These are phyloP conservation scores for Yponomeuta malinellus DNA, from an alignment of 2,888 invertebrate species.

Conservation along the genomic window DNA sequence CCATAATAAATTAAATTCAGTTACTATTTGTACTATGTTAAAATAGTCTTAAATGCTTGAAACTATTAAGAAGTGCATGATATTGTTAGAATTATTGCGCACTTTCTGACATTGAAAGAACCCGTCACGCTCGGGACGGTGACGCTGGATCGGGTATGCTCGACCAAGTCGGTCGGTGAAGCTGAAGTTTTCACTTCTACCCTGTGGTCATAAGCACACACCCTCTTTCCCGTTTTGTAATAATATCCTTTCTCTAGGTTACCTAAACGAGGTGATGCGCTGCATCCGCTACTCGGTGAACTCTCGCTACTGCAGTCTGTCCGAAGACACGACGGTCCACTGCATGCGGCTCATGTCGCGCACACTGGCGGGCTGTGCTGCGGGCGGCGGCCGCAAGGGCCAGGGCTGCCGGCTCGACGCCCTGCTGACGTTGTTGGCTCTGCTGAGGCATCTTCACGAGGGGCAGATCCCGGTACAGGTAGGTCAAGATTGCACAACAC, in stretches of 20 bases:
- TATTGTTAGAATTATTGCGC: too few species aligned
- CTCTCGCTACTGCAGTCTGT: conserved; percentile 47
- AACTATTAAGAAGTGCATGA: too few species aligned
- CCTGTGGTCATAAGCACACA: too few species aligned
- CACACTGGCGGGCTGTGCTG: conserved; percentile 43
- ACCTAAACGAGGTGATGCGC: conserved; percentile 58
- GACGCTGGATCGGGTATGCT: too few species aligned
- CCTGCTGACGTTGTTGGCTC: conserved; percentile 43
- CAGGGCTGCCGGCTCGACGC: conserved; percentile 56
- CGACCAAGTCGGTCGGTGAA: too few species aligned
- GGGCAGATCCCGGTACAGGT: conserved; percentile 56
- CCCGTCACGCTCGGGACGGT: too few species aligned
- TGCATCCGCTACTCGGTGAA: conserved; percentile 52
- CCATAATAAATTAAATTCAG: too few species aligned
- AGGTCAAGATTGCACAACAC: conserved; percentile 14
- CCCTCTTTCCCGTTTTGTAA: too few species aligned
- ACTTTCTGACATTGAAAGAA: too few species aligned
- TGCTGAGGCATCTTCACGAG: conserved; percentile 41
- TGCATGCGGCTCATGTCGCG: conserved; percentile 38
- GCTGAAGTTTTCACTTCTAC: too few species aligned
- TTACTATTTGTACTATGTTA: too few species aligned
- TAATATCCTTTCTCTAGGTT: conserved; percentile 36
- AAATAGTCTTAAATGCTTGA: too few species aligned
- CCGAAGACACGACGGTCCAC: conserved; percentile 46
- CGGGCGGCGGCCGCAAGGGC: conserved; percentile 56